These are phyloP conservation scores for Ctenicera cuprea DNA, from an alignment of 2,888 invertebrate species.

Conservation along the genomic window DNA sequence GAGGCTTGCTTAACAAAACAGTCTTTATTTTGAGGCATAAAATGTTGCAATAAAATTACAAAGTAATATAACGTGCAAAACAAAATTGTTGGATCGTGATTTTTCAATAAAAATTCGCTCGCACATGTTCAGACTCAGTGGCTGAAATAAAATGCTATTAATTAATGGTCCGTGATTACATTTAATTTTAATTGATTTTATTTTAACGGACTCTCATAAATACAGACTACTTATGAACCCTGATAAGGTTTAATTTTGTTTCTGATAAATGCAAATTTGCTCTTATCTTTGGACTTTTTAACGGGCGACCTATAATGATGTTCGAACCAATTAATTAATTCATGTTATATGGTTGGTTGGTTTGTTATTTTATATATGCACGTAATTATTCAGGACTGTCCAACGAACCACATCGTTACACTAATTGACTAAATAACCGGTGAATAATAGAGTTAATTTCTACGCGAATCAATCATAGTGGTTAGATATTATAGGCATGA, in stretches of 20 bases:
- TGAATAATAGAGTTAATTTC: constrained; percentile 32
- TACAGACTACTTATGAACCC: not conserved
- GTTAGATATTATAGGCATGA: too few relatives aligned
- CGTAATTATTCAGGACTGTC: constrained; percentile 23
- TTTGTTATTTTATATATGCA: constrained; percentile 26
- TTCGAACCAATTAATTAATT: constrained; percentile 21
- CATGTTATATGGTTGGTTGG: constrained; percentile 18
- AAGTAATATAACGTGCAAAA: not conserved
- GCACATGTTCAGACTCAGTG: not conserved
- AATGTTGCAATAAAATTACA: constrained; percentile 22
- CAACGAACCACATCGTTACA: constrained; percentile 33
- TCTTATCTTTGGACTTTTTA: not conserved
- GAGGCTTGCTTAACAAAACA: constrained; percentile 9
- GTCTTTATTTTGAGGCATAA: constrained; percentile 11
- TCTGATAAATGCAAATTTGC: not conserved
- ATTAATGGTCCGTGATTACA: too few relatives aligned
- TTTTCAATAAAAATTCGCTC: not conserved
- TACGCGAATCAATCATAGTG: constrained; percentile 25
- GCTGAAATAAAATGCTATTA: not conserved
- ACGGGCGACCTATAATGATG: not conserved
- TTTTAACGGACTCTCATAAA: not conserved
- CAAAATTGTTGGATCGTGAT: not conserved
- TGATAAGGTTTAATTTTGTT: not conserved
- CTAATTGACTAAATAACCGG: constrained; percentile 32
- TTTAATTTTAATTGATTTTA: too few relatives aligned